Conservation (phyloP, 2,113 vertebrate species). For the Otocyon megalotis region DNA sequence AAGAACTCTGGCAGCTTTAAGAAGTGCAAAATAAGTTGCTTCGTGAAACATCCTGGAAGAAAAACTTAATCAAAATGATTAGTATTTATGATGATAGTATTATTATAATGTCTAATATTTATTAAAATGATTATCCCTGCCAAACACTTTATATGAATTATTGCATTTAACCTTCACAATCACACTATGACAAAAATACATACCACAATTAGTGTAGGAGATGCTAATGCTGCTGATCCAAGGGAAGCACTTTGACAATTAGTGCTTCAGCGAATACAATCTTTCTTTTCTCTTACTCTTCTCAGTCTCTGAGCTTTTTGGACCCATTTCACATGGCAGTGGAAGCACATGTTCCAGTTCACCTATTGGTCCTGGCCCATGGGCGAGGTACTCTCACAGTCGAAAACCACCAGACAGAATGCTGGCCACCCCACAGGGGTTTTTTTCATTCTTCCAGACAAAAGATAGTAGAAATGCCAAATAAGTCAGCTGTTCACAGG, state of each 20-base stretch:
- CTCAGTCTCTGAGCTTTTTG: not conserved
- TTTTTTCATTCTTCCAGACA: conserved; percentile 1
- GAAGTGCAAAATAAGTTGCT: conserved; percentile 61
- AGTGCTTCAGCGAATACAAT: not conserved
- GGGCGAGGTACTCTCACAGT: not conserved
- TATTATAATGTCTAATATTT: not conserved
- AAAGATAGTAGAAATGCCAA: conserved; percentile 45
- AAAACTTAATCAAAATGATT: conserved; percentile 1
- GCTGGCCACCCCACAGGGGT: not conserved
- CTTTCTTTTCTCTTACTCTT: not conserved
- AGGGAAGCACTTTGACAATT: not conserved
- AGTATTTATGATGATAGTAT: not conserved
- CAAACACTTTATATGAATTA: not conserved
- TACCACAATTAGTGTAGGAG: not conserved
- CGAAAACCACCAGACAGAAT: not conserved
- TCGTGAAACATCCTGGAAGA: conserved; percentile 16
- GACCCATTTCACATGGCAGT: fast-evolving
- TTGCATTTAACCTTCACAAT: conserved; percentile 31
- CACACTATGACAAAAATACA: conserved; percentile 15
- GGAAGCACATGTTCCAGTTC: not conserved
- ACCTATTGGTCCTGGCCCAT: not conserved
- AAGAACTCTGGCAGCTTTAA: conserved; percentile 28
- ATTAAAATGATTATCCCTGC: not conserved
- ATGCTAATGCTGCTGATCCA: not conserved
- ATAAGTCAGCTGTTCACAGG: not conserved